phyloP scores from a whole-genome alignment of 2,113 vertebrate species.

The Gnathonemus longibarbis region DNA sequence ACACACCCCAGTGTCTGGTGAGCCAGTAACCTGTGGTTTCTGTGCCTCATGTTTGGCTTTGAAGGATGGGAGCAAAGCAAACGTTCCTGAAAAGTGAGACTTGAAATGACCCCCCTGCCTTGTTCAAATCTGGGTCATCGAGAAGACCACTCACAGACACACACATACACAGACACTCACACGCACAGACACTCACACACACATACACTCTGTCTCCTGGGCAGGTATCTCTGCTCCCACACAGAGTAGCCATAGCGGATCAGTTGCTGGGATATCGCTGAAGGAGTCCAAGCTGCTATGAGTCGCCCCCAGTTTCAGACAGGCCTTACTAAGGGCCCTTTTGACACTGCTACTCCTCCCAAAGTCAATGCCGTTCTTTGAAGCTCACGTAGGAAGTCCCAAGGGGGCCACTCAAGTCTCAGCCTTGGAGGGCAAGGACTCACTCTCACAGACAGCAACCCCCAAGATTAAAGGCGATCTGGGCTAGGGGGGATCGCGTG shows the following conservation, averaged over 20 bases:
- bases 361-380: conserved; percentile 2
- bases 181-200: too few relatives aligned
- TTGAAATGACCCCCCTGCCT: neutral
- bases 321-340: neutral
- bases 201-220: neutral
- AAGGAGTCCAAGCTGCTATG: neutral
- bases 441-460: conserved; percentile 3
- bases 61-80: neutral
- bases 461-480: neutral
- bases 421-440: neutral
- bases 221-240: neutral
- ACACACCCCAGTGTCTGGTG: neutral
- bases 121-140: neutral
- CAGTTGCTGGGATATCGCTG: neutral
- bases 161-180: neutral
- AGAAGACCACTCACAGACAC: neutral
- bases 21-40: neutral
- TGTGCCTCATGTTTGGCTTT: neutral
- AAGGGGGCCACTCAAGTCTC: neutral
- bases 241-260: neutral
- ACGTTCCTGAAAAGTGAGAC: neutral
- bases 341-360: neutral
- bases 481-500: neutral
- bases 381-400: neutral
- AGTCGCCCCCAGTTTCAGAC: neutral